Base-by-base conservation (phyloP, 2,113 vertebrate species). In the Calidris pygmaea region DNA sequence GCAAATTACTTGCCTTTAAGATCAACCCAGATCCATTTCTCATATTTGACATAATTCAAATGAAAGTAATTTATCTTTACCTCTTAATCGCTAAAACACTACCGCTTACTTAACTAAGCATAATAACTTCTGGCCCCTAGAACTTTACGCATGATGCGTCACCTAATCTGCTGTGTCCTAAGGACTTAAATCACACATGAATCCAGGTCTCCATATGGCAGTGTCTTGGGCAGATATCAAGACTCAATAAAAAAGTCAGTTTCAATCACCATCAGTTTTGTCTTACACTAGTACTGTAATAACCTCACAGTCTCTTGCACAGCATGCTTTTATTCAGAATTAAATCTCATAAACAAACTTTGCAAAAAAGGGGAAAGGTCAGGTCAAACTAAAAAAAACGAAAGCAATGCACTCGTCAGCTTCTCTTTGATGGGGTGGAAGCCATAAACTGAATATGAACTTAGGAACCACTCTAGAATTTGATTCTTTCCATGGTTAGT, bases 371-470 rank as follows among this genome's bases (percentile, higher is more conserved):
- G 15, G 15, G 17, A 90, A 35, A 39, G 48, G 17, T 8, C 73
- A 84, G 53, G 43, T 73, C 66, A 76, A 72, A 89, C 23, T 59
- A 71, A 78, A 89, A 94, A 77, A 63, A 66, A 66, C 1, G 12
- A 73, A 19, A 87, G 70, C 66, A 52, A 50, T 9, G 58, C 76
- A 45, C 53, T 84, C 12, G 1, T 37, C 73, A 89, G 73, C 81
- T 74, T 85, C 91, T 47, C 71, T 89, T 63, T 71, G 67, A 84
- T 47, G 52, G 20, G 27, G 81, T 0, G 3, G 67, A 95, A 96
- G 53, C 87, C 55, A 76, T 85, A 94, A 87, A 91, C 87, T 90
- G 81, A 87, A 30, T 86, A 96, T 66, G 82, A 95, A 93, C 87
- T 90, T 82, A 85, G 73, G 32, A 95, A 89, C 56, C 73, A 93